Conservation (phyloP, 2,113 vertebrate genomes). For the Brachypteracias leptosomus region DNA sequence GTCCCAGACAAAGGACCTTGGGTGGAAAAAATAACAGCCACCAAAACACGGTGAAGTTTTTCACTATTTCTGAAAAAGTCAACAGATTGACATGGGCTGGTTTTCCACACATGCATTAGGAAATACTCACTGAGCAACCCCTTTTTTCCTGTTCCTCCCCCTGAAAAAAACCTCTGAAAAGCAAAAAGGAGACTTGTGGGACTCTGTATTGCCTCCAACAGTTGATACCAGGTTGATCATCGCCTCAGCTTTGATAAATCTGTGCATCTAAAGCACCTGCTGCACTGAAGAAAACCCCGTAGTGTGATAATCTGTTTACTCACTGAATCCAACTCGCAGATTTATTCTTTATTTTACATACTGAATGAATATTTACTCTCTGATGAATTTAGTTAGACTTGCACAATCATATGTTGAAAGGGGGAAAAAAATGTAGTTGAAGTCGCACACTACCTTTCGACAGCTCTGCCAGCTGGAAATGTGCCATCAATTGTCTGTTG, state of each 20-base stretch:
- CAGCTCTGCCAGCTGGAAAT: constrained; percentile 58
- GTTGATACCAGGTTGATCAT: neutral
- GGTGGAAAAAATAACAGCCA: neutral
- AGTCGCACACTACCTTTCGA: constrained; percentile 45
- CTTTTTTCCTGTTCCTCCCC: neutral
- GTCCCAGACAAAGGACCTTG: neutral
- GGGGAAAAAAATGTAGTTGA: neutral
- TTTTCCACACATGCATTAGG: neutral
- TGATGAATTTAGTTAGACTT: constrained; percentile 25
- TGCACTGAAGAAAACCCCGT: neutral
- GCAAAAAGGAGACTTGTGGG: neutral
- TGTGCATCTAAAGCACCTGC: neutral
- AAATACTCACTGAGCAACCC: neutral
- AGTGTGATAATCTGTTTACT: neutral
- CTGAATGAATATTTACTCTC: constrained; percentile 29
- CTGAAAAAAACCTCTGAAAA: neutral
- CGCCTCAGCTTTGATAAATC: neutral
- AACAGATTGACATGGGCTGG: neutral
- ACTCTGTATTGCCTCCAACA: neutral
- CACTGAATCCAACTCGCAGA: neutral
- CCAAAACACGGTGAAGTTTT: neutral
- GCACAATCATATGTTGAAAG: constrained; percentile 13
- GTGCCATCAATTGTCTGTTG: constrained; percentile 54
- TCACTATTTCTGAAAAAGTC: neutral
- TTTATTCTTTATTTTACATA: constrained; percentile 22